A percentile compares a stretch with the other conserved stretches of the same genome.
Conservation (phyloP, 1,140 invertebrate species). For the Riptortus pedestris region DNA sequence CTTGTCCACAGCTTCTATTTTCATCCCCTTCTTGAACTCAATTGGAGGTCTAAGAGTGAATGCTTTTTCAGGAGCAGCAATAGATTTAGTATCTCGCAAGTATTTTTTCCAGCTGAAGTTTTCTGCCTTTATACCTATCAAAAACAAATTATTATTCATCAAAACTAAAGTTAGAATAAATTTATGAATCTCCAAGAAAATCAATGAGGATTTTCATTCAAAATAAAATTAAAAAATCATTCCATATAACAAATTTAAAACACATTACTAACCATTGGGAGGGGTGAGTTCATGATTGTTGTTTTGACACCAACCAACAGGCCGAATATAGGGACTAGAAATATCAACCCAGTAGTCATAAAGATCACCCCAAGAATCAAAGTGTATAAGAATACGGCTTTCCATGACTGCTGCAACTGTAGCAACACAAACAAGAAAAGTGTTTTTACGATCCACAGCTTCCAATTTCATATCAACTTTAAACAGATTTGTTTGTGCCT, state of each 20-base stretch:
- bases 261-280: slow-evolving; percentile 58
- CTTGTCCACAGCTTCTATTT: slow-evolving; percentile 78
- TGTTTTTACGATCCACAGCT: slow-evolving; percentile 86
- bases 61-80: slow-evolving; percentile 66
- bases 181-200: not conserved
- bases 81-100: slow-evolving; percentile 60
- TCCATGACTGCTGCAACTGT: slow-evolving; percentile 75
- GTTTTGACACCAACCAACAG: slow-evolving; percentile 82
- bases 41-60: slow-evolving; percentile 68
- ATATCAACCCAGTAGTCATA: slow-evolving; percentile 91
- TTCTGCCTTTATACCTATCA: slow-evolving; percentile 56
- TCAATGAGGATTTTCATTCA: not conserved
- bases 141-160: slow-evolving; percentile 21
- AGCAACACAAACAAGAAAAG: slow-evolving; percentile 75
- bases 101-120: slow-evolving; percentile 81
- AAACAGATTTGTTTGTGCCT: slow-evolving; percentile 52
- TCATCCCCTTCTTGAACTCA: slow-evolving; percentile 66
- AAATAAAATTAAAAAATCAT: too few species aligned
- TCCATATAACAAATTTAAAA: not conserved
- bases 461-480: slow-evolving; percentile 86
- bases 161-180: not conserved
- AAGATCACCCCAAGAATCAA: slow-evolving; percentile 87
- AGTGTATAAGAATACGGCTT: slow-evolving; percentile 78
- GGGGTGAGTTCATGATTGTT: slow-evolving; percentile 69
- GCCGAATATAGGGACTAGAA: slow-evolving; percentile 84